Conservation (phyloP, 2,888 invertebrate genomes). For the Drosophila subquinaria region DNA sequence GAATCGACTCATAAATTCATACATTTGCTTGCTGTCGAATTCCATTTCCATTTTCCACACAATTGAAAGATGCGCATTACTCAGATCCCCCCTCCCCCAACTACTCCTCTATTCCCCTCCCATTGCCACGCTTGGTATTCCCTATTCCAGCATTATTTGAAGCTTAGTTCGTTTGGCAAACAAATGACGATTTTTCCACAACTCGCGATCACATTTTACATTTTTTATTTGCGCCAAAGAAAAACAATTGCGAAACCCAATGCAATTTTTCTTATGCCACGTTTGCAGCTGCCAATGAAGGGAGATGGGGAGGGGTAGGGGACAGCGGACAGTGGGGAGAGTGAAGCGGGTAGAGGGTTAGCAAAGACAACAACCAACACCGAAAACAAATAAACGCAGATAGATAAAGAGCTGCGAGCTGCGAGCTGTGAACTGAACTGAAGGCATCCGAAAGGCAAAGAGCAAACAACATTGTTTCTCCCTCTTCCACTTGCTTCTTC, state of each 20-base stretch:
- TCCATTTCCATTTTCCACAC: slow-evolving; percentile 73
- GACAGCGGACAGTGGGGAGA: not conserved
- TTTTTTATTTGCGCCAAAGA: slow-evolving; percentile 26
- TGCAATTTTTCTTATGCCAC: slow-evolving; percentile 54
- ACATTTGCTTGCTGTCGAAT: slow-evolving; percentile 23
- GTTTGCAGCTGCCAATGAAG: slow-evolving; percentile 8
- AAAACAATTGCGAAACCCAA: slow-evolving; percentile 65
- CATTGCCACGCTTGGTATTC: not conserved
- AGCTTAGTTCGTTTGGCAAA: slow-evolving; percentile 23
- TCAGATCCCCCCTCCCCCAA: slow-evolving; percentile 18
- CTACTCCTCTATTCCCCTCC: not conserved
- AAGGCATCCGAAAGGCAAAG: slow-evolving; percentile 37
- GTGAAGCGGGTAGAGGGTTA: no score
- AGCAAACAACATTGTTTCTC: slow-evolving; percentile 44
- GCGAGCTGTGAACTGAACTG: slow-evolving; percentile 31
- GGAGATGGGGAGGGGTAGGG: not conserved
- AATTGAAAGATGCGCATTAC: slow-evolving; percentile 77
- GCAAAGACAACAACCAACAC: slow-evolving; percentile 54
- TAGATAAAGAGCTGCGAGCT: slow-evolving; percentile 61
- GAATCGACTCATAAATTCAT: slow-evolving; percentile 37
- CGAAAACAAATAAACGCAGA: slow-evolving; percentile 70
- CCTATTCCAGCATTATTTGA: not conserved
- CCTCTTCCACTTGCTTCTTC: not conserved
- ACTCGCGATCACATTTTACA: slow-evolving; percentile 50
- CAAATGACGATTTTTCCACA: slow-evolving; percentile 21